Evolutionary conservation across 2,797 vertebrate genomes (phyloP).

Genomic region (Danio jaintianensis): DNA sequence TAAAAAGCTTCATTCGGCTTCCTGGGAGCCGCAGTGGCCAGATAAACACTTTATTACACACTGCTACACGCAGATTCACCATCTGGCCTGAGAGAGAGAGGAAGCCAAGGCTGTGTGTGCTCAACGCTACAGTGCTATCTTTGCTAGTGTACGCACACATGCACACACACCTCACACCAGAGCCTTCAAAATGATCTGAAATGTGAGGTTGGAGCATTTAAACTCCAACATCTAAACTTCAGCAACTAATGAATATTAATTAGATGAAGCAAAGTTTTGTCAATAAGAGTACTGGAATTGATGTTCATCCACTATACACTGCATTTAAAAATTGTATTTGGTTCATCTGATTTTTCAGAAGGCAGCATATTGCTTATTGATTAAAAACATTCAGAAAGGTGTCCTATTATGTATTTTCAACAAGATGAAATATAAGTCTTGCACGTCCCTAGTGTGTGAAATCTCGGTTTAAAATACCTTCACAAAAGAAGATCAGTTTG

Average conservation of each 20-base stretch:
- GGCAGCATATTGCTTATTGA: neutral
- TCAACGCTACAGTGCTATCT: slow-evolving; percentile 35
- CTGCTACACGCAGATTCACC: slow-evolving; percentile 59
- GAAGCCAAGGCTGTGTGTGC: slow-evolving; percentile 53
- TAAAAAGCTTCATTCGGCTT: slow-evolving; percentile 66
- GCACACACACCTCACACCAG: neutral
- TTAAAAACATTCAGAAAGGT: neutral
- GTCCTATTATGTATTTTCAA: no score
- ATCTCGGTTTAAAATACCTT: no score
- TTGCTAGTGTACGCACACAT: slow-evolving; percentile 20
- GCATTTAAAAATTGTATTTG: neutral
- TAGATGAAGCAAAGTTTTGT: neutral
- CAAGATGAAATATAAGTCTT: no score
- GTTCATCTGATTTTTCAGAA: neutral
- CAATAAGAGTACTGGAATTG: slow-evolving; percentile 1
- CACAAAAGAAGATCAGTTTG: no score
- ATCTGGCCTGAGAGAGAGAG: slow-evolving; percentile 62
- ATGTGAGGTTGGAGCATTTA: neutral
- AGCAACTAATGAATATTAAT: slow-evolving; percentile 4
- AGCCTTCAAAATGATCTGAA: neutral
- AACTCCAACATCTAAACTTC: slow-evolving; percentile 10
- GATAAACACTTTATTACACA: slow-evolving; percentile 69
- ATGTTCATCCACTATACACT: neutral
- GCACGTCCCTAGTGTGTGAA: no score
- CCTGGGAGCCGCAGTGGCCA: slow-evolving; percentile 65